Evolutionary conservation across 2,888 invertebrate genomes (phyloP).

Genomic region (Netelia fuscicornis): DNA sequence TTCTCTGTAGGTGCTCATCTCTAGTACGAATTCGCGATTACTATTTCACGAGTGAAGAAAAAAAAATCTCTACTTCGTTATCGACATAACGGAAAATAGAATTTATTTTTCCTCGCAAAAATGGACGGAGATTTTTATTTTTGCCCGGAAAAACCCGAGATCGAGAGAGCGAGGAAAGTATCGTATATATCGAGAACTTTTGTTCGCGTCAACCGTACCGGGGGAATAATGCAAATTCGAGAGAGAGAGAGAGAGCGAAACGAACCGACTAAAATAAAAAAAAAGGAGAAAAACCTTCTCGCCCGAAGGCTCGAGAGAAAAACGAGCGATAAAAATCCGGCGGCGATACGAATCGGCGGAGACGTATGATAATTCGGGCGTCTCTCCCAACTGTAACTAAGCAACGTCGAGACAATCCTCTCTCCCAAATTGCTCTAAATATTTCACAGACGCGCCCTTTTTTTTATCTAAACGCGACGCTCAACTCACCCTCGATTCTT

Average conservation of each 20-base stretch:
- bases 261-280: constrained; percentile 4
- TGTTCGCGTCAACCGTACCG: constrained; percentile 54
- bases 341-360: constrained; percentile 29
- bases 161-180: constrained; percentile 21
- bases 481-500: no score
- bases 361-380: constrained; percentile 38
- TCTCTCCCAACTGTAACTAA: neutral
- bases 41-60: neutral
- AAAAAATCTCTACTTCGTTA: neutral
- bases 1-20: neutral
- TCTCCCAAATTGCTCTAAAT: neutral
- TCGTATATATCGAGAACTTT: constrained; percentile 37
- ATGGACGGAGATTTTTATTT: constrained; percentile 33
- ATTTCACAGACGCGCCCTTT: constrained; percentile 5
- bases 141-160: constrained; percentile 22
- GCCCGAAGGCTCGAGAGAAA: constrained; percentile 11
- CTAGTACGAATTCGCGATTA: neutral
- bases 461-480: neutral
- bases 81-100: constrained; percentile 9
- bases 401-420: neutral
- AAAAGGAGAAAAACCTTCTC: neutral
- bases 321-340: constrained; percentile 33
- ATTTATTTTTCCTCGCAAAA: constrained; percentile 4
- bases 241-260: constrained; percentile 5
- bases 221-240: constrained; percentile 67